A percentile compares a stretch with the other conserved stretches of the same genome.
Conservation (phyloP, 2,113 vertebrate genomes). For the Syngnathoides biaculeatus region DNA sequence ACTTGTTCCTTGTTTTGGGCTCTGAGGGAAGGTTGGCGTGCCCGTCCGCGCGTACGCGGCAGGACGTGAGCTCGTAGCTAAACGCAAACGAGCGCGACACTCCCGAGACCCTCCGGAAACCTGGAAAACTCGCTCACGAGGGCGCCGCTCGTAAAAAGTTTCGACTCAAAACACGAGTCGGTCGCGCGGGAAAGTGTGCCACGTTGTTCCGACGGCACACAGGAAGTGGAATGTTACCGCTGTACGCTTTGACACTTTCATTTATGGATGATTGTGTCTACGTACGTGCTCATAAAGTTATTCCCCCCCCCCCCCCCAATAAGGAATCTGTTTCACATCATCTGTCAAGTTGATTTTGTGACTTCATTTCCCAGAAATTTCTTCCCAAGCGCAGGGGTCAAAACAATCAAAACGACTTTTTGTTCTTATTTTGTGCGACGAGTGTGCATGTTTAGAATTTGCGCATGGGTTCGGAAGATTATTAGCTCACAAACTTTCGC, state of each 20-base stretch:
- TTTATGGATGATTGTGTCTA: too few relatives aligned
- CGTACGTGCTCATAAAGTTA: too few relatives aligned
- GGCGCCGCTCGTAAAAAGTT: background rate
- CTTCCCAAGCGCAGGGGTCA: too few relatives aligned
- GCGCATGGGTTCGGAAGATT: too few relatives aligned
- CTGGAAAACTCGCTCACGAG: background rate
- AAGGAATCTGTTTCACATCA: too few relatives aligned
- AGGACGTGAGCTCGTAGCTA: conserved; percentile 51
- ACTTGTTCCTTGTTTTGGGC: too few relatives aligned
- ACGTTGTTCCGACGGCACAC: background rate
- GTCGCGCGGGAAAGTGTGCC: background rate
- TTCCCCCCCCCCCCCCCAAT: too few relatives aligned
- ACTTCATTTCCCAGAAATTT: too few relatives aligned
- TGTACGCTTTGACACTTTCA: too few relatives aligned
- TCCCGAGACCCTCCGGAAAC: background rate
- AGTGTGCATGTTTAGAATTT: too few relatives aligned
- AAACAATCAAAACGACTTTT: background rate
- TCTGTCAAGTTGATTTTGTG: too few relatives aligned
- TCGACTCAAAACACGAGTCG: background rate
- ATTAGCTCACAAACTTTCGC: background rate
- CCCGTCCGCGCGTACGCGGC: background rate
- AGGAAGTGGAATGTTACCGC: background rate
- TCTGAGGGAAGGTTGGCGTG: too few relatives aligned
- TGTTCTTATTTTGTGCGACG: background rate
- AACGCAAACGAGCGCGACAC: conserved; percentile 38